phyloP scores from a whole-genome alignment of 2,888 invertebrate genomes.

The Trissonchulus latispiculum region DNA sequence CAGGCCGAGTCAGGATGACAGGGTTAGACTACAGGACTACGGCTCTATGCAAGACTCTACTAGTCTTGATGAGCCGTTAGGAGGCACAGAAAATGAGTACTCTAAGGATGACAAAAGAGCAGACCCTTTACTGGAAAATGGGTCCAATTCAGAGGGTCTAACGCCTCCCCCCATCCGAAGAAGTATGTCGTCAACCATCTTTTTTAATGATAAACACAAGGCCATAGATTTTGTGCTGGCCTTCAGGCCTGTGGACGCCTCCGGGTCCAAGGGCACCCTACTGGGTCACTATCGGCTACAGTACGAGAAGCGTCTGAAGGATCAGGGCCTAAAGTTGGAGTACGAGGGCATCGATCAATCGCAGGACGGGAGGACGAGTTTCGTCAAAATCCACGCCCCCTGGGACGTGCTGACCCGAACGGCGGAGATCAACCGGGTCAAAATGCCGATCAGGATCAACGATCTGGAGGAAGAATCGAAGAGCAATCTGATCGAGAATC shows the following conservation, averaged over 20 bases:
- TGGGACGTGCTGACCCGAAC: conserved; percentile 18
- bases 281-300: conserved; percentile 16
- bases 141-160: background rate
- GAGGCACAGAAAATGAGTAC: background rate
- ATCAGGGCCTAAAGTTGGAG: conserved; percentile 22
- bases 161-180: background rate
- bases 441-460: conserved; percentile 17
- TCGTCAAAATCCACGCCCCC: conserved; percentile 20
- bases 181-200: conserved; percentile 5
- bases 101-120: too few species aligned
- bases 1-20: background rate
- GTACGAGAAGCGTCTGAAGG: conserved; percentile 20
- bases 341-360: conserved; percentile 18
- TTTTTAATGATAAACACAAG: conserved; percentile 1
- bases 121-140: too few species aligned
- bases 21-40: background rate
- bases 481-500: background rate
- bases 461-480: background rate
- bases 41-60: background rate
- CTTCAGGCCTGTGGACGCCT: background rate
- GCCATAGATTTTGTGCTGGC: conserved; percentile 14
- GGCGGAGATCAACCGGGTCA: conserved; percentile 20
- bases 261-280: background rate
- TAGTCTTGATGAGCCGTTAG: background rate
- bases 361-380: conserved; percentile 17